phyloP scores from a whole-genome alignment of 2,888 invertebrate genomes.

The Leptothorax acervorum region DNA sequence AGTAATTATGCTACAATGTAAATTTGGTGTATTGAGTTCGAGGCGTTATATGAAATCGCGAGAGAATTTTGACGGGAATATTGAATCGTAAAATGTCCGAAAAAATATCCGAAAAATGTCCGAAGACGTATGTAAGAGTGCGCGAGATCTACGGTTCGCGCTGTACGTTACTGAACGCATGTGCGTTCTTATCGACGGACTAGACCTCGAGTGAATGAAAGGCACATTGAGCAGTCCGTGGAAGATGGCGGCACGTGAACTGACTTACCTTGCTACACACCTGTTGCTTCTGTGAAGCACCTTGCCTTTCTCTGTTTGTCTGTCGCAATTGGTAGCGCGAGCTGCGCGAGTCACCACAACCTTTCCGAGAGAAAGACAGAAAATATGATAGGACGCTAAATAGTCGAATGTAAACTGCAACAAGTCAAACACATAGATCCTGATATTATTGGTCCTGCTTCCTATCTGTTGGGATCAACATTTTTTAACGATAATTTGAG shows the following conservation, averaged over 20 bases:
- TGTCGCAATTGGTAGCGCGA: conserved; percentile 65
- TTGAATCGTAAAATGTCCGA: background rate
- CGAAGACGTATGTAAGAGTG: background rate
- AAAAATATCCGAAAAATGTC: background rate
- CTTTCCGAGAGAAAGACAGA: conserved; percentile 62
- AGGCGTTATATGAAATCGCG: background rate
- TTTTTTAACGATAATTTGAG: background rate
- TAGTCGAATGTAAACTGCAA: background rate
- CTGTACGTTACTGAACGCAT: conserved; percentile 1
- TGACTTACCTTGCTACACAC: conserved; percentile 59
- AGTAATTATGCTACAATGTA: background rate
- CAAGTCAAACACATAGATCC: background rate
- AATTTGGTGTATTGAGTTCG: background rate
- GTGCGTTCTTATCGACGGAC: conserved; percentile 67
- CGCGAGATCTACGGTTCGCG: background rate
- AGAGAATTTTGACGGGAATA: background rate
- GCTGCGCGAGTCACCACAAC: conserved; percentile 23
- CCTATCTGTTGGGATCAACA: background rate
- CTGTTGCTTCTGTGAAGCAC: conserved; percentile 62
- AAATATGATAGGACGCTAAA: conserved; percentile 12
- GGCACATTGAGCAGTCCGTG: conserved; percentile 42
- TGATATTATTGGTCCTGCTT: background rate
- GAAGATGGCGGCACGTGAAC: conserved; percentile 75
- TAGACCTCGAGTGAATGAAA: conserved; percentile 17
- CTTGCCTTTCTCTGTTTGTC: conserved; percentile 59